Percentiles rank a stretch among this genome's conserved stretches.
These are phyloP conservation scores for Clupea harengus DNA, from an alignment of 2,113 vertebrate genomes.

Conservation along the genomic window DNA sequence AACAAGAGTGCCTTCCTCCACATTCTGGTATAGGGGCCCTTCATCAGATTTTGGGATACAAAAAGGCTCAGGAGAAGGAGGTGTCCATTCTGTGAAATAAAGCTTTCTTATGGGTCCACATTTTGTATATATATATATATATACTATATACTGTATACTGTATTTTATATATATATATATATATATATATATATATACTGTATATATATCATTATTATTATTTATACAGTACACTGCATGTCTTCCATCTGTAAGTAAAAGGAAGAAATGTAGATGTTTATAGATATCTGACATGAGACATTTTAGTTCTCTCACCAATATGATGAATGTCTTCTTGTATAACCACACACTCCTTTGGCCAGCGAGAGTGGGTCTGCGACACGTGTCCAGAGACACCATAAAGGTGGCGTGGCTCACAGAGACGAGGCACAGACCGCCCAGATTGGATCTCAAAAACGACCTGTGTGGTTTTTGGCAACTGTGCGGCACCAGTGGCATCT, in stretches of 20 bases:
- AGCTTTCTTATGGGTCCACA: background rate
- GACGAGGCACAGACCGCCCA: slow-evolving; percentile 57
- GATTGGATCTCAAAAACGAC: slow-evolving; percentile 62
- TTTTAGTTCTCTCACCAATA: slow-evolving; percentile 62
- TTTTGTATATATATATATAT: background rate
- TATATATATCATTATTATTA: background rate
- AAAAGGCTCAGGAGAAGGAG: slow-evolving; percentile 61
- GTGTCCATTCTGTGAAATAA: slow-evolving; percentile 59
- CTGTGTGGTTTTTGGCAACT: slow-evolving; percentile 63
- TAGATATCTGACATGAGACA: too few species aligned
- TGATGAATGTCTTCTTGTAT: slow-evolving; percentile 69
- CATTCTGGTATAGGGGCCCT: slow-evolving; percentile 42
- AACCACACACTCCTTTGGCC: slow-evolving; percentile 73
- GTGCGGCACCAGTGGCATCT: slow-evolving; percentile 9
- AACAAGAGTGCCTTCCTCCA: slow-evolving; percentile 58
- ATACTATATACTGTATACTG: too few species aligned
- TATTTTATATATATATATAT: too few species aligned
- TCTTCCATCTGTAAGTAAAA: too few species aligned
- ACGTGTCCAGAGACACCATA: slow-evolving; percentile 45
- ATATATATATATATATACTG: background rate
- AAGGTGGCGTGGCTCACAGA: slow-evolving; percentile 62
- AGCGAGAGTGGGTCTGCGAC: slow-evolving; percentile 60
- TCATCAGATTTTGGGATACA: slow-evolving; percentile 58
- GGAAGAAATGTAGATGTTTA: background rate
- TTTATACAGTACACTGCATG: too few species aligned